Evolutionary conservation across 2,888 invertebrate species (phyloP).

Genomic region (Nesidiocoris tenuis): DNA sequence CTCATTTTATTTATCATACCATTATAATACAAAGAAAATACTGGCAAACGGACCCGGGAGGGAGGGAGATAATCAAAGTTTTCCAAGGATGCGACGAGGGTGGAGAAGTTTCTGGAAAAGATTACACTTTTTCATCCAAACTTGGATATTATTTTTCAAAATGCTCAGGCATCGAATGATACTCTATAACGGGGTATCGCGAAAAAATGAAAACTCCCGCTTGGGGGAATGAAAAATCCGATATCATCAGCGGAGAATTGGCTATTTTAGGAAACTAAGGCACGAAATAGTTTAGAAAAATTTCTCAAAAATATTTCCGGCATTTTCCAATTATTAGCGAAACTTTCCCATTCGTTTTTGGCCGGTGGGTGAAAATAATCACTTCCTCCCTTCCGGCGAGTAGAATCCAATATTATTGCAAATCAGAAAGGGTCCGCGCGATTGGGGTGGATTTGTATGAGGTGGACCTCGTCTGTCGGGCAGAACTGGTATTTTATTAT

Average conservation of each 20-base stretch:
- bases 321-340: no score
- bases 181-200: no score
- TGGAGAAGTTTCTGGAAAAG: not conserved
- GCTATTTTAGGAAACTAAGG: no score
- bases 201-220: no score
- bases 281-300: no score
- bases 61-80: not conserved
- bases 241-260: no score
- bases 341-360: not conserved
- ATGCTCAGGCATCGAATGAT: no score
- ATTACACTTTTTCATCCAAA: not conserved
- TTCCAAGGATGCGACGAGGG: not conserved
- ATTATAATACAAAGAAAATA: constrained; percentile 25
- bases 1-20: no score
- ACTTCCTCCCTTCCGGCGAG: not conserved
- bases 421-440: not conserved
- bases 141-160: no score
- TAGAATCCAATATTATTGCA: not conserved
- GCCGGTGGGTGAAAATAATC: not conserved
- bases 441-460: not conserved
- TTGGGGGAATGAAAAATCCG: no score
- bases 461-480: not conserved
- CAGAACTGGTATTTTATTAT: not conserved
- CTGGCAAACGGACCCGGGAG: not conserved
- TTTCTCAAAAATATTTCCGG: no score